These are phyloP conservation scores for Schrankia costaestrigalis DNA, from an alignment of 2,888 invertebrate genomes.

Conservation along the genomic window DNA sequence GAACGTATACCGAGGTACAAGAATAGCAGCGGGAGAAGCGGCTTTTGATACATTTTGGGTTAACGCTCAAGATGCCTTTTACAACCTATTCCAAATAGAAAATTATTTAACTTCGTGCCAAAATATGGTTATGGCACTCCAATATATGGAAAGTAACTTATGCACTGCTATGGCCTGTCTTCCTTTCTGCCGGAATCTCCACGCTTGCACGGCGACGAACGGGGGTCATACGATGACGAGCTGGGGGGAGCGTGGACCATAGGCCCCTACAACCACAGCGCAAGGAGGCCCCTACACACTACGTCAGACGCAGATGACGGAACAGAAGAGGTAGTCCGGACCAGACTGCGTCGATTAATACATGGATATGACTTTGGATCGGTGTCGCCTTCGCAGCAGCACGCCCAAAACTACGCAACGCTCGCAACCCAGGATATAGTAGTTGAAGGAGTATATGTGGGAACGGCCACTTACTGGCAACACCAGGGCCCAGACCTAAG, in stretches of 20 bases:
- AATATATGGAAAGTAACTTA: conserved; percentile 7
- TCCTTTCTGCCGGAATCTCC: conserved; percentile 7
- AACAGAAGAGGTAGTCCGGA: background rate
- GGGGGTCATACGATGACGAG: conserved; percentile 3
- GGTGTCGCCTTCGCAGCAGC: conserved; percentile 5
- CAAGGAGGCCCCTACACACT: background rate
- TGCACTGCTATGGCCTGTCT: conserved; percentile 6
- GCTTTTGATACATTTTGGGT: conserved; percentile 1
- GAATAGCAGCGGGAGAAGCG: conserved; percentile 1
- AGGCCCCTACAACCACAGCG: background rate
- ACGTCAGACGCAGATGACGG: conserved; percentile 2
- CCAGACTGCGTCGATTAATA: background rate
- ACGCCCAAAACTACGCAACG: background rate
- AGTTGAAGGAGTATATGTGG: background rate
- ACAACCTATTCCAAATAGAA: background rate
- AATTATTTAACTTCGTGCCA: conserved; percentile 5
- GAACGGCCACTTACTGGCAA: background rate
- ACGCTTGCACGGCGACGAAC: conserved; percentile 1
- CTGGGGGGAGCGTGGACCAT: conserved; percentile 9
- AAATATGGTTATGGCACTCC: conserved; percentile 7
- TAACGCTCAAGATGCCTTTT: conserved; percentile 1
- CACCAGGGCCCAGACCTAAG: background rate
- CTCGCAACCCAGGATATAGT: background rate
- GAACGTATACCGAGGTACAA: conserved; percentile 3
- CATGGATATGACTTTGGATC: conserved; percentile 4